A percentile compares a stretch with the other conserved stretches of the same genome.
These are phyloP conservation scores for Lumbricus terrestris DNA, from an alignment of 2,888 invertebrate genomes.

Conservation along the genomic window DNA sequence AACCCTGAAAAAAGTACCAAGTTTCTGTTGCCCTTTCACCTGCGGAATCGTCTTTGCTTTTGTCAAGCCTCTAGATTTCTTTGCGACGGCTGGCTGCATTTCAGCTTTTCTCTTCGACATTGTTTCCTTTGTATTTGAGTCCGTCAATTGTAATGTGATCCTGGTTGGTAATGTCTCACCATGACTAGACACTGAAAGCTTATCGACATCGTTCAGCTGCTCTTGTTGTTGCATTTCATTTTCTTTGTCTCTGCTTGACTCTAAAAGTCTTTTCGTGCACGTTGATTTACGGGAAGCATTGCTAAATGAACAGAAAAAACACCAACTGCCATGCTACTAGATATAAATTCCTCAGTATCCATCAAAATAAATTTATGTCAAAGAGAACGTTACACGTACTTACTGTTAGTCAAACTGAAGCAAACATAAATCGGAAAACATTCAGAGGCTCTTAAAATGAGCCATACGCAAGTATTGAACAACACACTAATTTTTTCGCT, in stretches of 20 bases:
- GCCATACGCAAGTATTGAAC: background rate
- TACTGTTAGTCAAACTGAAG: too few relatives aligned
- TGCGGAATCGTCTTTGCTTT: constrained; percentile 24
- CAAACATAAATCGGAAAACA: background rate
- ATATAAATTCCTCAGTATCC: background rate
- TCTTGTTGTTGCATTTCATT: background rate
- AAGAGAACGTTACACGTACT: background rate
- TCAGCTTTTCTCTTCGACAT: background rate
- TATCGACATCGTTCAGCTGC: background rate
- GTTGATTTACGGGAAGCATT: background rate
- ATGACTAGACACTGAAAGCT: background rate
- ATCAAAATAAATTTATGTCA: background rate
- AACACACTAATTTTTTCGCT: background rate
- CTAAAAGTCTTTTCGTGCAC: constrained; percentile 9
- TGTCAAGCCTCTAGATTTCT: background rate
- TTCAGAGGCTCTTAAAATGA: background rate
- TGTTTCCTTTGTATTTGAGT: background rate
- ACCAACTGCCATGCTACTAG: background rate
- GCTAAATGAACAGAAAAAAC: background rate
- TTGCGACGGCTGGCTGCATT: background rate
- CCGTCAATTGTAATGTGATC: background rate
- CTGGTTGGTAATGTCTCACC: background rate
- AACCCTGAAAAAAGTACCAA: constrained; percentile 35
- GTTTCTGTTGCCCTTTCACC: constrained; percentile 32
- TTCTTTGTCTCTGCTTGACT: constrained; percentile 25